phyloP scores from a whole-genome alignment of 2,888 invertebrate species.

The Drosophila suboccidentalis region DNA sequence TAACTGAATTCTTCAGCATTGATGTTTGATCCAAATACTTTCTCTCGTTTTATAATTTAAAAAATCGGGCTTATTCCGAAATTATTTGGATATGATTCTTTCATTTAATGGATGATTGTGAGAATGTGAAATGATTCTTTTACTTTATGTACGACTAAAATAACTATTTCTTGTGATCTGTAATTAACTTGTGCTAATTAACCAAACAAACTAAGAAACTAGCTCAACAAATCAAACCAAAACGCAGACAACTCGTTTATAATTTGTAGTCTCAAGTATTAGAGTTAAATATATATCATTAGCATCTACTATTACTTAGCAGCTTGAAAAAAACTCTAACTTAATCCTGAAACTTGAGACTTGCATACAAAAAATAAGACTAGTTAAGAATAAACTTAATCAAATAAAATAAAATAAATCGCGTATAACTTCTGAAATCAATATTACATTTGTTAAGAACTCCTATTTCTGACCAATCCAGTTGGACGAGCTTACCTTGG shows the following conservation, averaged over 20 bases:
- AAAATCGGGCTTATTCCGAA: neutral
- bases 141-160: neutral
- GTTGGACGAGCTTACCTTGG: constrained; percentile 87
- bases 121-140: neutral
- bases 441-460: neutral
- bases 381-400: constrained; percentile 36
- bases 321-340: constrained; percentile 6
- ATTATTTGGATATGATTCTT: neutral
- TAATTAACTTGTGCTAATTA: constrained; percentile 31
- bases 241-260: constrained; percentile 31
- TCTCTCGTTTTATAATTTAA: neutral
- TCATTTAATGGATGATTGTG: neutral
- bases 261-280: constrained; percentile 22
- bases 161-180: neutral
- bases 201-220: constrained; percentile 20
- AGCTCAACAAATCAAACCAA: constrained; percentile 40
- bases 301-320: constrained; percentile 12
- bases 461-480: neutral
- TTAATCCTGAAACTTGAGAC: constrained; percentile 17
- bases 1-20: no score
- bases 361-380: constrained; percentile 1
- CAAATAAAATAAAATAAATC: constrained; percentile 22
- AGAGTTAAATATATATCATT: constrained; percentile 13
- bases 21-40: neutral
- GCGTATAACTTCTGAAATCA: constrained; percentile 38